Conservation (phyloP, 2,113 vertebrate species). For the Numida meleagris region DNA sequence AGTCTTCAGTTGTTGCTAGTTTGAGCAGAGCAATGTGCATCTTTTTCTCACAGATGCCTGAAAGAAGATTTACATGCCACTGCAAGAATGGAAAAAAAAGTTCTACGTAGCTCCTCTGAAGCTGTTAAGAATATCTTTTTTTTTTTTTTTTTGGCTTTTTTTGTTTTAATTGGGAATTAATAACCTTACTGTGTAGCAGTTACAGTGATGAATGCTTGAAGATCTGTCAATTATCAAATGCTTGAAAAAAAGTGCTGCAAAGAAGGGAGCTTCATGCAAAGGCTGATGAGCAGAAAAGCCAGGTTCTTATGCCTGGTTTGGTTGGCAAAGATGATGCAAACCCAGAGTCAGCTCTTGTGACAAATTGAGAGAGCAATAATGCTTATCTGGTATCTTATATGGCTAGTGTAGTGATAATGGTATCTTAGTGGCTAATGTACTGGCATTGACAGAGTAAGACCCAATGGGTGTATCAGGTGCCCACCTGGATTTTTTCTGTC, state of each 20-base stretch:
- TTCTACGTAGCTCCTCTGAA: not conserved
- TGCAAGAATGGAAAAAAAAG: not conserved
- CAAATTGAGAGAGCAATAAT: not conserved
- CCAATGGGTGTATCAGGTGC: not conserved
- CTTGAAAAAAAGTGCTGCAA: not conserved
- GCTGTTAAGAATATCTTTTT: not conserved
- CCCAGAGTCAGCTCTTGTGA: not conserved
- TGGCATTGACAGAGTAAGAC: not conserved
- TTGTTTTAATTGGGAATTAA: not conserved
- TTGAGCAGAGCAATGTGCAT: not conserved
- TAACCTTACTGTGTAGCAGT: not conserved
- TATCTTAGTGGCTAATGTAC: not conserved
- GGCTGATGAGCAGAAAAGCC: not conserved
- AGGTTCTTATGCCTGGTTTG: not conserved
- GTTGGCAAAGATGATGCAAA: not conserved
- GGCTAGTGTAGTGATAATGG: no score
- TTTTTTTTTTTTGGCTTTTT: not conserved
- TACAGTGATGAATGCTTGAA: not conserved
- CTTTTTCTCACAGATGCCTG: not conserved
- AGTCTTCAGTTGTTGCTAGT: not conserved
- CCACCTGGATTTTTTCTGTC: not conserved
- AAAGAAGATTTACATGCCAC: not conserved
- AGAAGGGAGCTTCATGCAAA: not conserved
- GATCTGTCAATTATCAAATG: not conserved
- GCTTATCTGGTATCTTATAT: no score